Evolutionary conservation across 1,140 invertebrate genomes (phyloP), one percentile per base, ranked within the genome.

Genomic region (Drosophila kurseongensis): DNA sequence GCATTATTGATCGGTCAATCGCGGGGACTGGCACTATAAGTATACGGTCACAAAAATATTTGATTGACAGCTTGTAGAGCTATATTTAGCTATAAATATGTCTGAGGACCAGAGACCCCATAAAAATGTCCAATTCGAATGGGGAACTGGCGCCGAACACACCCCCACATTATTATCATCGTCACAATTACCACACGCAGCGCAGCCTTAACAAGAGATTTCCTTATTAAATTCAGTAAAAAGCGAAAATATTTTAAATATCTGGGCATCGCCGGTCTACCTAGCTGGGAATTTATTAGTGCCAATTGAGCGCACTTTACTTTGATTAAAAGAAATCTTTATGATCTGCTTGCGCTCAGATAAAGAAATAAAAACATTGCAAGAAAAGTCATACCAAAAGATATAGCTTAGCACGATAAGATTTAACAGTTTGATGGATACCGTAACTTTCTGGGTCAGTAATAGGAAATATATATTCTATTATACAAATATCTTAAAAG

Each of bases 271-370:
- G 8, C 10, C 56, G 59, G 16, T 18, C 23, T 71, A 82, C 38
- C 61, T 78, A 75, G 55, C 23, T 44, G 50, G 41, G 58, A 65
- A 79, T 86, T 89, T 88, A 88, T 88, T 76, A 68, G 52, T 36
- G 35, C 29, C 83, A 88, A 88, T 88, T 88, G 84, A 89, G 84
- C 56, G 45, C 60, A 80, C 72, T 83, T 85, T 80, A 77, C 72
- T 83, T 74, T 83, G 72, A 89, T 77, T 80, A 76, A 77, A 79
- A 56, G 56, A 83, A 83, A 88, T 88, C 84, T 88, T 89, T 83
- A 88, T 77, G 57, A 66, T 54, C 69, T 71, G 45, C 51, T 68
- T 59, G 52, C 38, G 16, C 63, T 50, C 13, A 75, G 82, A 82
- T 80, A 85, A 63, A 62, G 42, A 8, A 71, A 40, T 44, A 61